These are phyloP conservation scores for Crotalus helleri DNA, from an alignment of 2,113 vertebrate genomes.

Conservation along the genomic window DNA sequence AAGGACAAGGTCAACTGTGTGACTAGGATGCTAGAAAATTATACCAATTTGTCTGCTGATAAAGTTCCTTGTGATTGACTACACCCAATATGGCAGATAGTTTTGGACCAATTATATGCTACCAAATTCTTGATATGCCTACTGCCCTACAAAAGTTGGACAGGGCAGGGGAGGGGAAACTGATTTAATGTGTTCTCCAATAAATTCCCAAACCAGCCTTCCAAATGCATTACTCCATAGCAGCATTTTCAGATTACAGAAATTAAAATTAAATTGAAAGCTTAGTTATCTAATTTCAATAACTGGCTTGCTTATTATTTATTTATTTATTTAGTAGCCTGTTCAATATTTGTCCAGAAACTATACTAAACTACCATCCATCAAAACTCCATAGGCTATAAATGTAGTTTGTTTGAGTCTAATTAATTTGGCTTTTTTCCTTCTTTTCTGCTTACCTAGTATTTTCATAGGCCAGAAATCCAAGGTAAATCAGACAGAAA, in stretches of 20 bases:
- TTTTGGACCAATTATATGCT: not conserved
- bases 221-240: not conserved
- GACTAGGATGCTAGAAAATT: not conserved
- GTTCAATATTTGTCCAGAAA: not conserved
- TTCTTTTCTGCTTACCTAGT: slow-evolving; percentile 53
- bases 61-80: not conserved
- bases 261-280: not conserved
- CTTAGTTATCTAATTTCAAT: not conserved
- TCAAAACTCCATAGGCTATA: not conserved
- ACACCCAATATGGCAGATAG: not conserved
- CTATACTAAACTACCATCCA: not conserved
- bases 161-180: not conserved
- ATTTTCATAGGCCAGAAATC: slow-evolving; percentile 49
- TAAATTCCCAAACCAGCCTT: not conserved
- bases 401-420: not conserved
- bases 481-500: not conserved
- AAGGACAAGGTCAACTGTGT: not conserved
- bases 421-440: slow-evolving; percentile 10
- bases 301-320: not conserved
- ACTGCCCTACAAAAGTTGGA: not conserved
- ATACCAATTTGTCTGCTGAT: not conserved
- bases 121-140: not conserved
- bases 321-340: not conserved
- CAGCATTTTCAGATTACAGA: not conserved
- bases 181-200: not conserved